Evolutionary conservation across 2,113 vertebrate species (phyloP), one percentile per base, ranked within the genome.

Genomic region (Peromyscus leucopus): DNA sequence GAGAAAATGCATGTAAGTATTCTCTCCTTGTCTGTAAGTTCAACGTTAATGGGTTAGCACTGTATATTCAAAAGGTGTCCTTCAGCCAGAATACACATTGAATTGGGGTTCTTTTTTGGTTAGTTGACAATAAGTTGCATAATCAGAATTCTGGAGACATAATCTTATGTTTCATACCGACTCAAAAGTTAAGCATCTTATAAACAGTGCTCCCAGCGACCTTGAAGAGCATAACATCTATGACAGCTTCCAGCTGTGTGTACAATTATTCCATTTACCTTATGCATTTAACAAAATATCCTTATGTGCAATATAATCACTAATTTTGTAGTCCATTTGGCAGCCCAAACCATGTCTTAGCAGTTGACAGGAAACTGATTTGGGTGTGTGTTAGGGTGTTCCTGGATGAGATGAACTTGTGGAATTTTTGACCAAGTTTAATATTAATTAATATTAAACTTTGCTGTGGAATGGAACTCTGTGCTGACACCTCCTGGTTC

Each of bases 21-120:
- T 13, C 13, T 28, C 42, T 0, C 59, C 63, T 42, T 82, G 83
- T 7, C 15, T 55, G 48, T 42, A n/a, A 94, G 26, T 84, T 85
- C 65, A 91, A 11, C 80, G 42, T 26, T 94, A 79, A 94, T 90
- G 57, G 84, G 33, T 94, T 33, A 91, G 39, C 26, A 91, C 39
- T n/a, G 6, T 57, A 39, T 10, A 83, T 91, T 79, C 91, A 69
- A 86, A 89, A 72, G 71, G 22, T 72, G 28, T 59, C 63, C 89
- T 84, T 74, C 95, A 76, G 84, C 10, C 65, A 39, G 69, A 90
- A 55, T 13, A 80, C 16, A 61, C 19, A 67, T 82, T 65, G 28
- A 89, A 87, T 80, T 5, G 28, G 57, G 3, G 21, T 26, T 42
- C 59, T 33, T 15, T 24, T 71, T 59, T 65, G 8, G 92, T 33